Percentiles rank a stretch among this genome's conserved stretches.
Conservation (phyloP, 2,888 invertebrate genomes). For the Zhuqinia jingwanae region DNA sequence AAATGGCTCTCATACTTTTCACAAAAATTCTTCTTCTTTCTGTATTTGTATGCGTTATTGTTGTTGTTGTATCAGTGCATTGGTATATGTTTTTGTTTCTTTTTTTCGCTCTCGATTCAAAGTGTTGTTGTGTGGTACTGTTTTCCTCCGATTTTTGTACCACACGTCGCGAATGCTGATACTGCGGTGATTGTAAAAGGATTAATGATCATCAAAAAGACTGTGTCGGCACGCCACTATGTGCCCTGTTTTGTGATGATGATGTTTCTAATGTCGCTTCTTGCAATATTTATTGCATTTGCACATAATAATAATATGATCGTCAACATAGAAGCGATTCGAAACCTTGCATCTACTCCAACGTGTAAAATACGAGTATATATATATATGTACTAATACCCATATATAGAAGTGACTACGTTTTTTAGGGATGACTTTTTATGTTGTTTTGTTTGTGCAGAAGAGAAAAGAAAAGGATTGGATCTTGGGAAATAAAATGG, state of each 20-base stretch:
- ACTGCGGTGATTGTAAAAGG: constrained; percentile 25
- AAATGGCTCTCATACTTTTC: background rate
- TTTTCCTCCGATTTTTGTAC: background rate
- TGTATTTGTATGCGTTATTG: too few relatives aligned
- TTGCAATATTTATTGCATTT: constrained; percentile 44
- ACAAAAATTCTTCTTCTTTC: background rate
- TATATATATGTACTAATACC: background rate
- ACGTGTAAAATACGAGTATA: background rate
- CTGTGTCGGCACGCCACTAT: constrained; percentile 20
- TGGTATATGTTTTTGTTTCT: too few relatives aligned
- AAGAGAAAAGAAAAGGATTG: background rate
- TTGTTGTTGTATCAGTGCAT: too few relatives aligned
- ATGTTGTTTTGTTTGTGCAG: background rate
- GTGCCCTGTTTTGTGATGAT: constrained; percentile 16
- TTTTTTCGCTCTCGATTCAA: too few relatives aligned
- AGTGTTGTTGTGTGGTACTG: background rate
- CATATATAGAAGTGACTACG: constrained; percentile 46
- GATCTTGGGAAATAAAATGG: too few relatives aligned
- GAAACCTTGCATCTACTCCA: background rate
- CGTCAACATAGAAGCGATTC: background rate
- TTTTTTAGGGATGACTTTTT: constrained; percentile 25
- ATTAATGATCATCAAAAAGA: constrained; percentile 34
- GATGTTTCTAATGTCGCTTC: constrained; percentile 14
- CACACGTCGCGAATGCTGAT: background rate
- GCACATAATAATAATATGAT: background rate